Evolutionary conservation across 2,888 invertebrate genomes (phyloP).

Genomic region (Lasioglossum oenotherae): DNA sequence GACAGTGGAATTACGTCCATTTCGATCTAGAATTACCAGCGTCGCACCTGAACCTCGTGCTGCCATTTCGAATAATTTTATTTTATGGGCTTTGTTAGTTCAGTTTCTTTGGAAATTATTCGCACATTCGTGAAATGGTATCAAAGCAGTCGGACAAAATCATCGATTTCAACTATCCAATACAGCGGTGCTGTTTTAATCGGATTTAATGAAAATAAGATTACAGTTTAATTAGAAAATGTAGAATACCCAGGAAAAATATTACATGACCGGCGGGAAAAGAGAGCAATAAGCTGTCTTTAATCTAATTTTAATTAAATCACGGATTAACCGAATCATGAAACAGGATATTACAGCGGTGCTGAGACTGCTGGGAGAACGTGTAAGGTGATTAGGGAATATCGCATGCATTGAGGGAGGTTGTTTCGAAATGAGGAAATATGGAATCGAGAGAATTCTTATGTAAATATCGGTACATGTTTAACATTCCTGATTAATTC

Average conservation of each 20-base stretch:
- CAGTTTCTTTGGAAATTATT: neutral
- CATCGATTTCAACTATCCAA: neutral
- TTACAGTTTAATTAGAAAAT: neutral
- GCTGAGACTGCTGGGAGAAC: neutral
- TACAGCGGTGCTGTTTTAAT: neutral
- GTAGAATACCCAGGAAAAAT: neutral
- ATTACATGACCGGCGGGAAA: neutral
- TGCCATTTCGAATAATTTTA: too few relatives aligned
- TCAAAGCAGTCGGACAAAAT: neutral
- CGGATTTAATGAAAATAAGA: neutral
- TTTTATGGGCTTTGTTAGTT: too few relatives aligned
- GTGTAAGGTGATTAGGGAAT: neutral
- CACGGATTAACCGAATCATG: conserved; percentile 3
- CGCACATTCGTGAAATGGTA: neutral
- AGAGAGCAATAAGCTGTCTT: neutral
- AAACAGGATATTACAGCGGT: neutral
- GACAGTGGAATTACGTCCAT: neutral
- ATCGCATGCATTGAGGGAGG: neutral
- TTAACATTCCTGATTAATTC: neutral
- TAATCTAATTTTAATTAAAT: conserved; percentile 5
- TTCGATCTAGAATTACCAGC: neutral
- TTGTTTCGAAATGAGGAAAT: neutral
- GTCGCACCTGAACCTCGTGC: too few relatives aligned
- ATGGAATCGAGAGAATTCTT: neutral
- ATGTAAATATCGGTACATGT: neutral